Evolutionary conservation across 2,113 vertebrate species (phyloP).

Genomic region (Trinectes maculatus): DNA sequence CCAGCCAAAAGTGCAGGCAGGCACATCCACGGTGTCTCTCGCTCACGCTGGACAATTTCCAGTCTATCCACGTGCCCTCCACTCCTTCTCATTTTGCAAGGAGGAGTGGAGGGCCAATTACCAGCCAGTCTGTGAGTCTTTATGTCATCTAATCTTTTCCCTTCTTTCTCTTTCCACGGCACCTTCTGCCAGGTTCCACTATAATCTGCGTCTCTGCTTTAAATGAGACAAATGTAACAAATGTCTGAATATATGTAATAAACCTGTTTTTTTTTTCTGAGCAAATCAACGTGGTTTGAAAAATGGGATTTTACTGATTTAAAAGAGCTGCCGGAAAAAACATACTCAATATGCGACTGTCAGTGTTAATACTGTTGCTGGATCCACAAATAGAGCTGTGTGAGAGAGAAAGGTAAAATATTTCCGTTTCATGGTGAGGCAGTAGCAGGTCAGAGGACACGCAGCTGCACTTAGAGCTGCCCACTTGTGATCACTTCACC

Average conservation of each 20-base stretch:
- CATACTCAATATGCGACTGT: no score
- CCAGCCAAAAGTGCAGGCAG: constrained; percentile 69
- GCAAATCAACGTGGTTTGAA: no score
- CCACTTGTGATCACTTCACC: not conserved
- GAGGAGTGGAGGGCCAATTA: constrained; percentile 43
- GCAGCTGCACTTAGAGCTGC: not conserved
- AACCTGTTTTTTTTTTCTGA: constrained; percentile 1
- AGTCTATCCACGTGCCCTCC: constrained; percentile 35
- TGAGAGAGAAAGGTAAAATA: no score
- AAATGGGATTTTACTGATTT: not conserved
- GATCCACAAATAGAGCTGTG: no score
- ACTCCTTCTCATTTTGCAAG: constrained; percentile 49
- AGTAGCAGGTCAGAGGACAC: not conserved
- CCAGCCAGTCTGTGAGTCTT: constrained; percentile 5
- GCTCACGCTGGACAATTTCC: constrained; percentile 42
- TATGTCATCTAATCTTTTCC: not conserved
- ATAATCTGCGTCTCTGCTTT: constrained; percentile 15
- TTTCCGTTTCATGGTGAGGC: no score
- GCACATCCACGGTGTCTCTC: constrained; percentile 59
- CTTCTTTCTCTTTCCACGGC: constrained; percentile 7
- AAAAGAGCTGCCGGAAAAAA: not conserved
- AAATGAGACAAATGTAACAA: constrained; percentile 25
- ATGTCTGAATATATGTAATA: constrained; percentile 5
- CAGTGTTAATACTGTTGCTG: no score
- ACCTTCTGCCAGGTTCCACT: constrained; percentile 21